A percentile compares a stretch with the other conserved stretches of the same genome.
Evolutionary conservation across 2,113 vertebrate genomes (phyloP).

Genomic region (Varanus komodoensis): DNA sequence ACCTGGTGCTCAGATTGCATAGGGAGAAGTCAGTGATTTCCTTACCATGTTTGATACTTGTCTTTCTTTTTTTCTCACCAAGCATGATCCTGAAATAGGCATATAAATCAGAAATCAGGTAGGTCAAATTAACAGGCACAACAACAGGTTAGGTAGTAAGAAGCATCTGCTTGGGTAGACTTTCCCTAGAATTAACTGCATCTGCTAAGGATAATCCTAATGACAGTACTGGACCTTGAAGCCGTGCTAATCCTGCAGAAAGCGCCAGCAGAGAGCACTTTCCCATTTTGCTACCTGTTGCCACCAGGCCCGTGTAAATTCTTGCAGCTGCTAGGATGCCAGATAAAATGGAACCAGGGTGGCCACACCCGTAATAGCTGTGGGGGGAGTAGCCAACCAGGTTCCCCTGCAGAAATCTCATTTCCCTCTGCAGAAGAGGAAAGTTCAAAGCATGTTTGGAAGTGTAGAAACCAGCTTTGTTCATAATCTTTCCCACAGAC

Average conservation of each 20-base stretch:
- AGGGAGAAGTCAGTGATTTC: background rate
- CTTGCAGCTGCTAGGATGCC: too few species aligned
- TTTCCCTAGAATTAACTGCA: background rate
- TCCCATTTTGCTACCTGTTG: too few species aligned
- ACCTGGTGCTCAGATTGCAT: background rate
- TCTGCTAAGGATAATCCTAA: background rate
- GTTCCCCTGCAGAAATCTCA: too few species aligned
- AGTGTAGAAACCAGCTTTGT: background rate
- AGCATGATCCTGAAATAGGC: background rate
- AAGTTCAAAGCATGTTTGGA: background rate
- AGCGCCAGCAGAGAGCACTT: background rate
- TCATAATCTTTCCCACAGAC: background rate
- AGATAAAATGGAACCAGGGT: background rate
- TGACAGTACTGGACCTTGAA: background rate
- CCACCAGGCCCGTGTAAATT: background rate
- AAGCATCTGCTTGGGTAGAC: too few species aligned
- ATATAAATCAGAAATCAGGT: background rate
- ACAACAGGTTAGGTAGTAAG: background rate
- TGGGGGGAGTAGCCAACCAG: too few species aligned
- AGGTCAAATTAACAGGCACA: background rate
- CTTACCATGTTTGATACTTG: conserved; percentile 11
- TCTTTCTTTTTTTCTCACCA: background rate
- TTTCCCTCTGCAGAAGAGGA: background rate
- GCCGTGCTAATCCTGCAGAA: background rate
- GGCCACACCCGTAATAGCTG: too few species aligned